Evolutionary conservation across 2,888 invertebrate species (phyloP).

Genomic region (Polymixis flavicincta): DNA sequence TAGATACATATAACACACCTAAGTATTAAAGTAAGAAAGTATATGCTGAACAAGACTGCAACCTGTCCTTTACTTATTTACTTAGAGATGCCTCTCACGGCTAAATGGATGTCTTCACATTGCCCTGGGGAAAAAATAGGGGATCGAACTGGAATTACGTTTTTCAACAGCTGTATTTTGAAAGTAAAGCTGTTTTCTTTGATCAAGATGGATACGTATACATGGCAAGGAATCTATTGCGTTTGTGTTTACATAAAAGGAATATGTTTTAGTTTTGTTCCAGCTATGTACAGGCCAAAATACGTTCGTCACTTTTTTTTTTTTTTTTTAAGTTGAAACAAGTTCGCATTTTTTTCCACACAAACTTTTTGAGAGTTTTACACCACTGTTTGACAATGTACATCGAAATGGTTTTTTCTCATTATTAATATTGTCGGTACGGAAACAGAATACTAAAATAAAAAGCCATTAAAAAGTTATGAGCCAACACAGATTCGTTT

Average conservation of each 20-base stretch:
- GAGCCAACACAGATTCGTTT: no score
- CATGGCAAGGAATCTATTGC: conserved; percentile 15
- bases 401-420: no score
- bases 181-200: conserved; percentile 45
- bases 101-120: conserved; percentile 61
- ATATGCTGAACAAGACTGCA: conserved; percentile 65
- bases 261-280: not conserved
- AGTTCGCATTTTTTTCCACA: no score
- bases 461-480: no score
- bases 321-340: no score
- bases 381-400: no score
- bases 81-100: conserved; percentile 53
- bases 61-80: conserved; percentile 62
- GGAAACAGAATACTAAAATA: no score
- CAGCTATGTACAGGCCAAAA: not conserved
- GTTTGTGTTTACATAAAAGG: conserved; percentile 11
- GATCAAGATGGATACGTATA: conserved; percentile 33
- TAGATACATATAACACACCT: conserved; percentile 67
- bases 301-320: not conserved
- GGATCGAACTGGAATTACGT: conserved; percentile 52
- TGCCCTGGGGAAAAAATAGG: conserved; percentile 57
- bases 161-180: conserved; percentile 59
- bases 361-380: no score
- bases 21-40: conserved; percentile 63
- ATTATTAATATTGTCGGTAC: no score